Conservation (phyloP, 1,140 invertebrate genomes). For the Drosophila cardini region DNA sequence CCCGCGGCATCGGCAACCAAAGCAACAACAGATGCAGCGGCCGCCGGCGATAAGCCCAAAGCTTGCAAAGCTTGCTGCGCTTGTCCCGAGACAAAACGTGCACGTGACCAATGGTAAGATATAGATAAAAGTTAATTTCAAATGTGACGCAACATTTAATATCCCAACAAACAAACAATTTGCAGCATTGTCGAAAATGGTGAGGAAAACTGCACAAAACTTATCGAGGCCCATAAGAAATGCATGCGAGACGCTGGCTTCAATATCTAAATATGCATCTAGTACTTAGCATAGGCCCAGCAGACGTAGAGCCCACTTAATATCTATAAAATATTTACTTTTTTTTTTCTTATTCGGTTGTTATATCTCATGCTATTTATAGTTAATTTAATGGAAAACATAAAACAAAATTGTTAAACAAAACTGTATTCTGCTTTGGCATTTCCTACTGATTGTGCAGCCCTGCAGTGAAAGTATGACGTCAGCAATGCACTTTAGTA, state of each 20-base stretch:
- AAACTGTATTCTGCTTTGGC: neutral
- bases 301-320: neutral
- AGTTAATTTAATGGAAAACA: conserved; percentile 65
- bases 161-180: neutral
- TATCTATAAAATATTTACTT: neutral
- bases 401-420: conserved; percentile 33
- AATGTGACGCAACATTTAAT: conserved; percentile 54
- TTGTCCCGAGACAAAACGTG: conserved; percentile 97
- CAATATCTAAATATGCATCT: conserved; percentile 86
- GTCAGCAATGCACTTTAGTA: neutral
- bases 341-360: conserved; percentile 45
- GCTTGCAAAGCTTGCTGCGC: conserved; percentile 97
- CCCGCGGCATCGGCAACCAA: conserved; percentile 78
- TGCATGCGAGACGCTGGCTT: conserved; percentile 98
- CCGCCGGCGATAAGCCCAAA: conserved; percentile 87
- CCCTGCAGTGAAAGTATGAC: neutral
- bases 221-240: conserved; percentile 98
- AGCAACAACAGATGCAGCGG: conserved; percentile 66
- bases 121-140: neutral
- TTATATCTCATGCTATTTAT: conserved; percentile 78
- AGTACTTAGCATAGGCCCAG: conserved; percentile 21
- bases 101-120: conserved; percentile 94
- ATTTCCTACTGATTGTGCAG: neutral
- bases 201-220: conserved; percentile 94
- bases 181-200: conserved; percentile 96